Percentiles rank a stretch among this genome's conserved stretches.
phyloP scores from a whole-genome alignment of 2,888 invertebrate species.

The Sesamia inferens region DNA sequence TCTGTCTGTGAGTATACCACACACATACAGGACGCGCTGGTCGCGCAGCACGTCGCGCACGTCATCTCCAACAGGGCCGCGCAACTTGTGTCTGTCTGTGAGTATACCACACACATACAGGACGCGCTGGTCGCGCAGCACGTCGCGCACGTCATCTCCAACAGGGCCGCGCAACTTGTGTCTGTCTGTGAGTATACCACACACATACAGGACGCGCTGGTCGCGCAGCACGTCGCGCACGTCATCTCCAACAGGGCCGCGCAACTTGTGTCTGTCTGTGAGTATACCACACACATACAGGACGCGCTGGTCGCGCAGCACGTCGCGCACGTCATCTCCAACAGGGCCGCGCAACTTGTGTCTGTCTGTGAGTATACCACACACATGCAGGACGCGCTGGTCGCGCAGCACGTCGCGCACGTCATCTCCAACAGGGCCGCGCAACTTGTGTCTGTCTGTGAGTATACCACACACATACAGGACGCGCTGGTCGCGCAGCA shows the following conservation, averaged over 20 bases:
- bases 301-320: conserved; percentile 92
- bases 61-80: conserved; percentile 93
- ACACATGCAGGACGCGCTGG: conserved; percentile 90
- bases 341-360: conserved; percentile 93
- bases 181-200: conserved; percentile 91
- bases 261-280: conserved; percentile 92
- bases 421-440: conserved; percentile 93
- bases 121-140: conserved; percentile 92
- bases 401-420: conserved; percentile 92
- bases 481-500: conserved; percentile 92
- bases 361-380: conserved; percentile 91
- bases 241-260: conserved; percentile 93
- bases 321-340: conserved; percentile 92
- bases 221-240: conserved; percentile 92
- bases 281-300: conserved; percentile 79
- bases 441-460: conserved; percentile 92
- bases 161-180: conserved; percentile 93
- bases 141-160: conserved; percentile 92
- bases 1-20: conserved; percentile 91
- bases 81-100: conserved; percentile 92
- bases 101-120: conserved; percentile 79
- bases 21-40: conserved; percentile 90
- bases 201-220: conserved; percentile 90
- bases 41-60: conserved; percentile 92
- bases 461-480: conserved; percentile 79